These are phyloP conservation scores for Drosophila sproati DNA, from an alignment of 1,140 invertebrate species.

Conservation along the genomic window DNA sequence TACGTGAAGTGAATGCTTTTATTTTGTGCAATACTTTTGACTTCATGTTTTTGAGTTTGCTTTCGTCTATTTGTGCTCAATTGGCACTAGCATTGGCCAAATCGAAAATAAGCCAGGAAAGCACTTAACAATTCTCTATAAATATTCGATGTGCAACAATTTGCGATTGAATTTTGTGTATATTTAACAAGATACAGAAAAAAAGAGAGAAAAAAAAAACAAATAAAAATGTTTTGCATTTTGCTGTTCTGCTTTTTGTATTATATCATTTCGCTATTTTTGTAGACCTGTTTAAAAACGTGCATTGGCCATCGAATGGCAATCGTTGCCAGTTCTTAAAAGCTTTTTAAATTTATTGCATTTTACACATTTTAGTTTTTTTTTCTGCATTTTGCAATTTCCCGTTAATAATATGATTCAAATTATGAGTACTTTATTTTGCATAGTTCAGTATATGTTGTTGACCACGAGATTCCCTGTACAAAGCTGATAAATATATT, in stretches of 20 bases:
- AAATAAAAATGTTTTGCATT: constrained; percentile 42
- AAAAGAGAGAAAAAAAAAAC: neutral
- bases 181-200: constrained; percentile 12
- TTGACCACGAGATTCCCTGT: too few relatives aligned
- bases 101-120: constrained; percentile 7
- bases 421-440: too few relatives aligned
- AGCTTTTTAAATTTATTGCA: constrained; percentile 36
- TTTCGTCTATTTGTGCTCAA: constrained; percentile 23
- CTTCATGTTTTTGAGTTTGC: constrained; percentile 1
- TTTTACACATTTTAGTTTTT: constrained; percentile 15
- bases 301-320: neutral
- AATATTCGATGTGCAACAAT: constrained; percentile 38
- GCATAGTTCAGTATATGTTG: too few relatives aligned
- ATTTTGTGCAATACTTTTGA: constrained; percentile 17
- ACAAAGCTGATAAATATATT: too few relatives aligned
- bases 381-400: constrained; percentile 10
- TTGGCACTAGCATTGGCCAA: constrained; percentile 28
- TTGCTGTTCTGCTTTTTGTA: constrained; percentile 5
- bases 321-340: constrained; percentile 37
- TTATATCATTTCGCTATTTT: constrained; percentile 55
- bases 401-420: neutral
- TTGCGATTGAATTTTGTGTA: constrained; percentile 16
- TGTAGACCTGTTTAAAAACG: constrained; percentile 18
- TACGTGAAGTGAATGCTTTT: constrained; percentile 19
- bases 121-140: constrained; percentile 31